Percentiles rank a stretch among this genome's conserved stretches.
These are phyloP conservation scores for Cylas formicarius DNA, from an alignment of 1,140 invertebrate genomes.

Conservation along the genomic window DNA sequence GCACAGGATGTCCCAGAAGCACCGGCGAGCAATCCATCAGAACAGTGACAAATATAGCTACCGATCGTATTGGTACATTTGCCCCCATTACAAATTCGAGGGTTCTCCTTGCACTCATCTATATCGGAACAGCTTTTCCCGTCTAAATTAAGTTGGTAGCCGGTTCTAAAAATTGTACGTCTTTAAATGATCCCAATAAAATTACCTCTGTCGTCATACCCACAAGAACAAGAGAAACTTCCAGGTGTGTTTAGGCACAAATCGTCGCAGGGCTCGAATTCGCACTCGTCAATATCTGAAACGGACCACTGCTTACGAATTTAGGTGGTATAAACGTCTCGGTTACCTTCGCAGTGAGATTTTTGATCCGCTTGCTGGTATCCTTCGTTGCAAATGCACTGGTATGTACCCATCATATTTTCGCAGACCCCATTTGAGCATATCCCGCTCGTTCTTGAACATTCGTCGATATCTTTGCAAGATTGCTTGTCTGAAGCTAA, in stretches of 20 bases:
- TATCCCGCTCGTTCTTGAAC: conserved; percentile 72
- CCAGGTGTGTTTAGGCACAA: conserved; percentile 65
- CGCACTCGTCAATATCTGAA: conserved; percentile 75
- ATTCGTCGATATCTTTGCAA: conserved; percentile 50
- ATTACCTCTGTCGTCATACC: conserved; percentile 32
- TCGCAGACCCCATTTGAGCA: conserved; percentile 80
- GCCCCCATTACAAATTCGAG: conserved; percentile 76
- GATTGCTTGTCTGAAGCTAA: conserved; percentile 53
- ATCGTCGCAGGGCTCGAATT: conserved; percentile 55
- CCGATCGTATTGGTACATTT: conserved; percentile 73
- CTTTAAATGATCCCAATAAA: not conserved
- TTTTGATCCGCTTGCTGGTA: conserved; percentile 59
- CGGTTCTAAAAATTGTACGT: conserved; percentile 34
- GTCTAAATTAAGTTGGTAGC: conserved; percentile 54
- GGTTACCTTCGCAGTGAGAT: conserved; percentile 49
- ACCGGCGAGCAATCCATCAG: conserved; percentile 61
- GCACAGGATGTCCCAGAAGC: conserved; percentile 59
- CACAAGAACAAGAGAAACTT: conserved; percentile 49
- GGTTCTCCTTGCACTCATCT: conserved; percentile 73
- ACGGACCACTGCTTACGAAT: conserved; percentile 23
- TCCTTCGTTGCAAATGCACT: conserved; percentile 78
- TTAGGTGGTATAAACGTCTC: not conserved
- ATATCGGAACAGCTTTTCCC: conserved; percentile 55
- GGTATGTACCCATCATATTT: conserved; percentile 81
- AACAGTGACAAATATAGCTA: conserved; percentile 70